phyloP scores from a whole-genome alignment of 2,797 vertebrate species.

The Eulemur coronatus region DNA sequence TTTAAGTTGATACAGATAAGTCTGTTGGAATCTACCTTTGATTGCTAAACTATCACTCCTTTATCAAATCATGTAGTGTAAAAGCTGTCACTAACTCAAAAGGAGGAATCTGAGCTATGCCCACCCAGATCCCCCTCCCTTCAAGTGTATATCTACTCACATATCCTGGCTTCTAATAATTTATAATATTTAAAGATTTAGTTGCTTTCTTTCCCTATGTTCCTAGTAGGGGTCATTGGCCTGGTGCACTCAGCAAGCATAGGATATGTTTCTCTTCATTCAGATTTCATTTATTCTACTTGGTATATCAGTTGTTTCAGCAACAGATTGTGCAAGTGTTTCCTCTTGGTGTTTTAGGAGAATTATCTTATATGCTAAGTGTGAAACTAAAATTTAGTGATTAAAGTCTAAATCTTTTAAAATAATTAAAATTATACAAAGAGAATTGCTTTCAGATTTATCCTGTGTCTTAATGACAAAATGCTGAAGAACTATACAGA shows the following conservation, averaged over 20 bases:
- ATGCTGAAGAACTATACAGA: neutral
- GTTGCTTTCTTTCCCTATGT: neutral
- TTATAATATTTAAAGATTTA: neutral
- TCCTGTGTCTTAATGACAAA: conserved; percentile 1
- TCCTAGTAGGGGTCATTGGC: neutral
- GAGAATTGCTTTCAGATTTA: conserved; percentile 3
- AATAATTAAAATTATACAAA: conserved; percentile 24
- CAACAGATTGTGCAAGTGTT: conserved; percentile 16
- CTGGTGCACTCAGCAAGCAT: neutral
- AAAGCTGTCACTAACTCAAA: neutral
- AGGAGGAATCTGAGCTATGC: neutral
- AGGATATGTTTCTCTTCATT: neutral
- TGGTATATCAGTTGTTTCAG: neutral
- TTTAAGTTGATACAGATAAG: neutral
- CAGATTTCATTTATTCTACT: neutral
- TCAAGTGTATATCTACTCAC: neutral
- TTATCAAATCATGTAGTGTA: neutral
- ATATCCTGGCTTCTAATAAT: neutral
- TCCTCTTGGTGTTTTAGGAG: conserved; percentile 19
- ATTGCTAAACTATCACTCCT: neutral
- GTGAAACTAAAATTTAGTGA: conserved; percentile 36
- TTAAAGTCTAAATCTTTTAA: conserved; percentile 36
- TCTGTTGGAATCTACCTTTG: neutral
- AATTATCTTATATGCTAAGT: conserved; percentile 44
- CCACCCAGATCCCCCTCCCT: neutral